phyloP scores from a whole-genome alignment of 1,140 invertebrate species.

The Drosophila pseudoobscura region DNA sequence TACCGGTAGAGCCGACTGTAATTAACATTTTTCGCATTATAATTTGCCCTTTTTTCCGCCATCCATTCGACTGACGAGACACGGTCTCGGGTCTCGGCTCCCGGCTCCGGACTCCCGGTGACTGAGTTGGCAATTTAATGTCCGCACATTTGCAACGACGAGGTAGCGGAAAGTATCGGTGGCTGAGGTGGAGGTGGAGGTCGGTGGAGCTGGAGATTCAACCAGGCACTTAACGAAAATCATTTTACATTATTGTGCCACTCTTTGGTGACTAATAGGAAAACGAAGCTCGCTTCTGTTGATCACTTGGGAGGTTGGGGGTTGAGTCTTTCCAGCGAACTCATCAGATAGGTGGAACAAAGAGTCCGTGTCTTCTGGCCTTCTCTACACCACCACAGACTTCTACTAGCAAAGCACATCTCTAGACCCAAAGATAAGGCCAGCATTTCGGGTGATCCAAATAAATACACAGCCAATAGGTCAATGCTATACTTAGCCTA shows the following conservation, averaged over 20 bases:
- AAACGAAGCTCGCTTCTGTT: constrained; percentile 31
- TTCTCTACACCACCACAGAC: too few species aligned
- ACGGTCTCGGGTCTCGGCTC: neutral
- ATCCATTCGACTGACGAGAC: constrained; percentile 37
- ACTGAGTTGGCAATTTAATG: constrained; percentile 65
- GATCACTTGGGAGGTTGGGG: neutral
- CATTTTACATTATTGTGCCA: constrained; percentile 36
- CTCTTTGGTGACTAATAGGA: constrained; percentile 55
- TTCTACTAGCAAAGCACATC: too few species aligned
- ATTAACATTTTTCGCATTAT: constrained; percentile 79
- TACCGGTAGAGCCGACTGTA: constrained; percentile 59
- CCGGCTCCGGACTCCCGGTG: too few species aligned
- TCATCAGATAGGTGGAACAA: too few species aligned
- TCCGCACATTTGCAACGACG: constrained; percentile 58
- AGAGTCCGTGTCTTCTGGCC: too few species aligned
- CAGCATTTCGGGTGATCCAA: neutral
- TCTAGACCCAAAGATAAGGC: constrained; percentile 1
- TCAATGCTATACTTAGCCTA: constrained; percentile 18
- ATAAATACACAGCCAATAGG: neutral
- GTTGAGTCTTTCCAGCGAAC: too few species aligned
- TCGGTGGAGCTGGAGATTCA: neutral
- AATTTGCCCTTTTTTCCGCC: constrained; percentile 69
- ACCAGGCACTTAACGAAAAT: constrained; percentile 35
- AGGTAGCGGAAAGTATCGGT: constrained; percentile 22
- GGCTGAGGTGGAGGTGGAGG: neutral